Evolutionary conservation across 2,888 invertebrate species (phyloP).

Genomic region (Apoda limacodes): DNA sequence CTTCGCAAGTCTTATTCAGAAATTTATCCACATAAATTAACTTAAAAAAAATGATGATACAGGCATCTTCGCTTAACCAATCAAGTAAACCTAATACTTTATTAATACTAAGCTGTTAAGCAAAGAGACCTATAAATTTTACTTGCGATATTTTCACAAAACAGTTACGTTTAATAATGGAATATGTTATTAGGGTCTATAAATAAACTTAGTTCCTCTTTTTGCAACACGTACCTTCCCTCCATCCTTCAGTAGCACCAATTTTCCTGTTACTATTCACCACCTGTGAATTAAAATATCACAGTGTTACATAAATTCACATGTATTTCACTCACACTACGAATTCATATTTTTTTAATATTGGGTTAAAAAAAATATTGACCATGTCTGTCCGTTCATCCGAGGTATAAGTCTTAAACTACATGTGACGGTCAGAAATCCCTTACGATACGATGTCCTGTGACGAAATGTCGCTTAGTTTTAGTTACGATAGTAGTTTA

Average conservation of each 20-base stretch:
- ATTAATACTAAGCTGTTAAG: no score
- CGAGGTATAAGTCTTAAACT: no score
- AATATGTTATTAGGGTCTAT: neutral
- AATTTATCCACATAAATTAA: no score
- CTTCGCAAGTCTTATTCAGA: no score
- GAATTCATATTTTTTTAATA: slow-evolving; percentile 19
- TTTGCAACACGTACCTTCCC: slow-evolving; percentile 46
- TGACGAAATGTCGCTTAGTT: slow-evolving; percentile 52
- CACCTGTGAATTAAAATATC: slow-evolving; percentile 51
- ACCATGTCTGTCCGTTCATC: slow-evolving; percentile 40
- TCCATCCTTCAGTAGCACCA: slow-evolving; percentile 63
- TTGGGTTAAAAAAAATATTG: slow-evolving; percentile 26
- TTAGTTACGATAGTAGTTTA: no score
- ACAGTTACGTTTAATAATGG: no score
- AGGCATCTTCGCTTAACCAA: no score
- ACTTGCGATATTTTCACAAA: no score
- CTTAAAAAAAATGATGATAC: no score
- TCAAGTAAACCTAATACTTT: no score
- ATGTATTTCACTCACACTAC: slow-evolving; percentile 33
- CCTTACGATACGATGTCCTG: slow-evolving; percentile 37
- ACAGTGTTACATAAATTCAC: no score
- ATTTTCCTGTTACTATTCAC: slow-evolving; percentile 76
- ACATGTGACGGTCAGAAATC: slow-evolving; percentile 20
- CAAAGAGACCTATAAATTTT: no score
- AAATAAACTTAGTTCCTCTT: neutral